Evolutionary conservation across 2,113 vertebrate species (phyloP).

Genomic region (Odocoileus hemionus): DNA sequence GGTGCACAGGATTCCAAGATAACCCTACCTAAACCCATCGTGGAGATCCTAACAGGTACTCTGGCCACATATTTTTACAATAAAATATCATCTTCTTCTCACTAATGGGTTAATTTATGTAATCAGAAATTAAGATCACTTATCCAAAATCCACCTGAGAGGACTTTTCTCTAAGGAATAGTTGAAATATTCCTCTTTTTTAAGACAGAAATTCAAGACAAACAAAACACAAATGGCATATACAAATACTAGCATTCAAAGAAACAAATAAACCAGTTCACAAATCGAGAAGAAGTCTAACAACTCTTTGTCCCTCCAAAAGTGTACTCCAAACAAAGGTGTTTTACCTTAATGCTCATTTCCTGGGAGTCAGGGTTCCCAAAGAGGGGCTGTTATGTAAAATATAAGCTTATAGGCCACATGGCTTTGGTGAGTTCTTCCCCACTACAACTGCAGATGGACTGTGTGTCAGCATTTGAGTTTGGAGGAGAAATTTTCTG

Average conservation of each 20-base stretch:
- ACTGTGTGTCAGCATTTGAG: rapidly evolving
- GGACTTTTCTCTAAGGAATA: background rate
- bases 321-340: background rate
- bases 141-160: background rate
- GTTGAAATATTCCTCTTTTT: background rate
- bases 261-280: background rate
- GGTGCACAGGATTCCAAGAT: background rate
- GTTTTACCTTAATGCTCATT: background rate
- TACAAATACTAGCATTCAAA: background rate
- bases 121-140: background rate
- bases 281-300: background rate
- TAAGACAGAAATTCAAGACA: background rate
- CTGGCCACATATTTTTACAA: background rate
- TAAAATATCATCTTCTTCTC: background rate
- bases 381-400: background rate
- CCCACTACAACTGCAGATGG: background rate
- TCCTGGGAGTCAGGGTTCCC: background rate
- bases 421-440: background rate
- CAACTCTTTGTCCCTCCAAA: background rate
- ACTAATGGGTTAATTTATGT: background rate
- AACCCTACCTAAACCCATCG: background rate
- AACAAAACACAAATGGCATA: background rate
- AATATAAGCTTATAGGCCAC: background rate
- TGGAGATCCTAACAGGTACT: background rate
- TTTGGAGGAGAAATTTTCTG: background rate